Conservation (phyloP, 2,888 invertebrate genomes). For the Linnaemya vulpina region DNA sequence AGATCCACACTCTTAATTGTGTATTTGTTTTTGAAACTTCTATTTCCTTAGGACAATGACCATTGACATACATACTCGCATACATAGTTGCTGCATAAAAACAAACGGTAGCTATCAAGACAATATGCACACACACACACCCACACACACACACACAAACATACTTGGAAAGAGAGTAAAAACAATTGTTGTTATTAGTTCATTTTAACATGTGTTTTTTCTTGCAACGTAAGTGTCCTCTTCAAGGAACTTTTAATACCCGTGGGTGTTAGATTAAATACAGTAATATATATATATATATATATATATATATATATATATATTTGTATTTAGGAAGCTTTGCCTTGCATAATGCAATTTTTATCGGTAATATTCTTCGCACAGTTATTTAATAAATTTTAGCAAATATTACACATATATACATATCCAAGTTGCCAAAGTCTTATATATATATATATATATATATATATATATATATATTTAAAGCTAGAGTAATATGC, state of each 20-base stretch:
- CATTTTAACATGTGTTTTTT: conserved; percentile 31
- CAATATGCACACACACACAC: conserved; percentile 2
- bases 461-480: background rate
- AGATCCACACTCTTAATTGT: conserved; percentile 23
- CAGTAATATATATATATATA: background rate
- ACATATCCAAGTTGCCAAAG: no score
- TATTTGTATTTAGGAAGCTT: no score
- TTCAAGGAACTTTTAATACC: conserved; percentile 9
- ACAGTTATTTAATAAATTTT: background rate
- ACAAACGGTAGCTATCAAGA: conserved; percentile 13
- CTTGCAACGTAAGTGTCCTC: conserved; percentile 11
- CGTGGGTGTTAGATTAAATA: conserved; percentile 1
- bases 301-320: background rate
- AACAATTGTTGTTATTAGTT: conserved; percentile 38
- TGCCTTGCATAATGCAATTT: conserved; percentile 36
- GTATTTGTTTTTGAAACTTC: conserved; percentile 15
- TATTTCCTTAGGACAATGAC: conserved; percentile 46
- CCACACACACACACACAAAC: background rate
- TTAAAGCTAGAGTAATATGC: background rate
- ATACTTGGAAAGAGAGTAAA: background rate
- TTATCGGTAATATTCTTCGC: conserved; percentile 30
- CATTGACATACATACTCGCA: conserved; percentile 41
- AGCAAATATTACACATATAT: no score
- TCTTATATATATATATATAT: background rate
- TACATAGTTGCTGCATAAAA: conserved; percentile 5